These are phyloP conservation scores for Apomyelois bistriatella DNA, from an alignment of 2,888 invertebrate species.

Conservation along the genomic window DNA sequence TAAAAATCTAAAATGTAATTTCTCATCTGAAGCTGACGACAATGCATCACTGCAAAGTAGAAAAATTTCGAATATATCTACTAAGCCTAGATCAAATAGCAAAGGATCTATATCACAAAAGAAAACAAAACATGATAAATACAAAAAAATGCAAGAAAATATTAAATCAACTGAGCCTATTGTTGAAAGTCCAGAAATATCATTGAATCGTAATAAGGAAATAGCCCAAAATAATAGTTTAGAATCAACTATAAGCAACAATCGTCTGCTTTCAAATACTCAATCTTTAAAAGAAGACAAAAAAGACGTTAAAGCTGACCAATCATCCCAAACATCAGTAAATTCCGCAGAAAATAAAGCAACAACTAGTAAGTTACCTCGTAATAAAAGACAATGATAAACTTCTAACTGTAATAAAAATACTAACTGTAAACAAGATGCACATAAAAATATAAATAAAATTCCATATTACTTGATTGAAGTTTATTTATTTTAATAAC, in stretches of 20 bases:
- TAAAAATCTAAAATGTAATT: background rate
- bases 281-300: conserved; percentile 16
- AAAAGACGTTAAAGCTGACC: conserved; percentile 4
- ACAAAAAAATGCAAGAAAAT: conserved; percentile 5
- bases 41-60: background rate
- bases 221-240: conserved; percentile 13
- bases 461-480: too few species aligned
- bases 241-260: conserved; percentile 17
- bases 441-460: too few species aligned
- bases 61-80: background rate
- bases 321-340: conserved; percentile 7
- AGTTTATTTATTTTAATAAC: background rate
- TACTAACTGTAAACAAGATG: background rate
- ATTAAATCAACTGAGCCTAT: conserved; percentile 6
- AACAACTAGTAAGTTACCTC: conserved; percentile 3
- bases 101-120: background rate
- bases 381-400: background rate
- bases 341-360: conserved; percentile 11
- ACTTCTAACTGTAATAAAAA: background rate
- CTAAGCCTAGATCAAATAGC: conserved; percentile 3
- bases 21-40: background rate
- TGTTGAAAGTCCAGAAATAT: conserved; percentile 5
- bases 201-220: background rate
- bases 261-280: conserved; percentile 11
- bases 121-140: conserved; percentile 11